These are phyloP conservation scores for Beaufortia kweichowensis DNA, from an alignment of 2,113 vertebrate genomes.

Conservation along the genomic window DNA sequence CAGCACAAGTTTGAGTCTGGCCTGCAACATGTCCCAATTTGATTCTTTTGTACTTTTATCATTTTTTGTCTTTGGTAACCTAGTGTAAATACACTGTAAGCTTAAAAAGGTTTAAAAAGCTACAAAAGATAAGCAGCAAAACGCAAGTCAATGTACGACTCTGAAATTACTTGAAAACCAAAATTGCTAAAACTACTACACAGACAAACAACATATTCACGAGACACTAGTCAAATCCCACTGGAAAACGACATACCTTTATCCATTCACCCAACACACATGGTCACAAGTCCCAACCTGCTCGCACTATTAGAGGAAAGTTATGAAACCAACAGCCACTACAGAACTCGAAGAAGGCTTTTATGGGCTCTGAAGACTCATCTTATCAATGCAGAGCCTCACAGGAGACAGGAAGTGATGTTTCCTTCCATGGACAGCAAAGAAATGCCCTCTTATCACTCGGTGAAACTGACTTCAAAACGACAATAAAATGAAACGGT, in stretches of 20 bases:
- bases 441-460: conserved; percentile 37
- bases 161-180: no score
- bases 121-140: no score
- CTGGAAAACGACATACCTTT: background rate
- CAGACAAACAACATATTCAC: no score
- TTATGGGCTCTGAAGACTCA: background rate
- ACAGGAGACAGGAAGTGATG: conserved; percentile 53
- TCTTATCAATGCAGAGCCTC: conserved; percentile 46
- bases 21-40: background rate
- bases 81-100: no score
- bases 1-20: background rate
- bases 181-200: no score
- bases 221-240: no score
- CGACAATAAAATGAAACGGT: background rate
- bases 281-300: conserved; percentile 64
- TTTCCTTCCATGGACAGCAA: conserved; percentile 44
- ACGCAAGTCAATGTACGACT: no score
- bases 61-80: background rate
- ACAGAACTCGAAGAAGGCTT: background rate
- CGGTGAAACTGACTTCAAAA: no score
- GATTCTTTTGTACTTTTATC: background rate
- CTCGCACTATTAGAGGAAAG: conserved; percentile 29
- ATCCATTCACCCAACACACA: background rate
- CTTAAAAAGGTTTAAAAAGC: no score
- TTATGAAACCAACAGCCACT: conserved; percentile 20